Evolutionary conservation across 1,140 invertebrate genomes (phyloP), one percentile per base, ranked within the genome.

Genomic region (Orchesella cincta): DNA sequence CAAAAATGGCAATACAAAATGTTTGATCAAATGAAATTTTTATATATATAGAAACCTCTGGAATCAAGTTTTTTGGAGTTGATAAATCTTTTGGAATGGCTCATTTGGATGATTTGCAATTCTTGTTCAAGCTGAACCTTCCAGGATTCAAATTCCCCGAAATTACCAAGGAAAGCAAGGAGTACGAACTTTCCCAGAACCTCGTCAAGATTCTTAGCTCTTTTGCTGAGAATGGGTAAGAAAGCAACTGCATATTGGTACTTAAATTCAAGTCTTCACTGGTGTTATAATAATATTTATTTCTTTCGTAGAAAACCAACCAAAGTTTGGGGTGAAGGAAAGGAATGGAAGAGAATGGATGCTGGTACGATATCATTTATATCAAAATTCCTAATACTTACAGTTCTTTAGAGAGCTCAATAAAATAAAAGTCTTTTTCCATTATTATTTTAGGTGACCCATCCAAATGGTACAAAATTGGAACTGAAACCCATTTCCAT

Each of bases 181-280:
- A 74, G 28, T 76, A 76, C 34, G 28, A 34, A 33, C 77, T 80
- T 51, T 78, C 77, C 28, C 35, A 73, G 5, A 20, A 52, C 23
- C n/a, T 80, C 0, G 72, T 80, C 46, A 76, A 76, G 62, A 29
- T 80, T 28, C 76, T 74, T 54, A 34, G 75, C 26, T 76, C 76
- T 34, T 80, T 80, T 51, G 73, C 52, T 46, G 79, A 75, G 73
- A 77, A 23, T 64, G 79, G 79, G 79, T 80, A 77, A 75, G 29
- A 18, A n/a, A 35, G 29, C 54, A 20, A 14, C 39, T 46, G 5
- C 34, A 73, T n/a, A 39, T 46, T 73, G 36, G 14, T 14, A 14
- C 23, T 26, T 62, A 5, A 62, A 16, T 62, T 62, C 23, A 64
- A 12, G 57, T 26, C 57, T 23, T 29, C 57, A 64, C 26, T 5